Evolutionary conservation across 2,113 vertebrate species (phyloP).

Genomic region (Stegostoma tigrinum): DNA sequence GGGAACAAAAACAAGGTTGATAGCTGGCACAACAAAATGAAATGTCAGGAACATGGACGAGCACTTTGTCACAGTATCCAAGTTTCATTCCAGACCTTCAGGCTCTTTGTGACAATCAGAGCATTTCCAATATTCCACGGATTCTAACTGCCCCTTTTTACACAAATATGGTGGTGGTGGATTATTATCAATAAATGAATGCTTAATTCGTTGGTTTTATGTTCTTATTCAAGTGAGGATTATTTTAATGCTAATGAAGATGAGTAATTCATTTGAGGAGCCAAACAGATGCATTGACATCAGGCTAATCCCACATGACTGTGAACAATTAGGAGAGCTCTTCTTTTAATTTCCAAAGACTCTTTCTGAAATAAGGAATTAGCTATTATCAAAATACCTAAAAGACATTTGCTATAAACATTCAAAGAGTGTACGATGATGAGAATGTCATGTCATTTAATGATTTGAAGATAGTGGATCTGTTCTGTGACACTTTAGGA

Average conservation of each 20-base stretch:
- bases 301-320: not conserved
- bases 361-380: not conserved
- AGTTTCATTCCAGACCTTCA: not conserved
- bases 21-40: not conserved
- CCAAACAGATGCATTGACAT: not conserved
- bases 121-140: not conserved
- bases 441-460: not conserved
- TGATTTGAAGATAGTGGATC: not conserved
- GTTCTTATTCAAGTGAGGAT: not conserved
- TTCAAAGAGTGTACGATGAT: not conserved
- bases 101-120: not conserved
- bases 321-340: not conserved
- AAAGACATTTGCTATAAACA: not conserved
- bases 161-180: not conserved
- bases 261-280: not conserved
- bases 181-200: not conserved
- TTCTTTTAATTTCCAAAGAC: not conserved
- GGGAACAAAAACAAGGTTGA: not conserved
- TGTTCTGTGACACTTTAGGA: not conserved
- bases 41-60: not conserved
- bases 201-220: not conserved
- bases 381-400: not conserved
- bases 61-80: not conserved
- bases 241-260: not conserved
- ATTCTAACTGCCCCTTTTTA: not conserved